These are phyloP conservation scores for Brachionus calyciflorus DNA, from an alignment of 1,140 invertebrate species.

Conservation along the genomic window DNA sequence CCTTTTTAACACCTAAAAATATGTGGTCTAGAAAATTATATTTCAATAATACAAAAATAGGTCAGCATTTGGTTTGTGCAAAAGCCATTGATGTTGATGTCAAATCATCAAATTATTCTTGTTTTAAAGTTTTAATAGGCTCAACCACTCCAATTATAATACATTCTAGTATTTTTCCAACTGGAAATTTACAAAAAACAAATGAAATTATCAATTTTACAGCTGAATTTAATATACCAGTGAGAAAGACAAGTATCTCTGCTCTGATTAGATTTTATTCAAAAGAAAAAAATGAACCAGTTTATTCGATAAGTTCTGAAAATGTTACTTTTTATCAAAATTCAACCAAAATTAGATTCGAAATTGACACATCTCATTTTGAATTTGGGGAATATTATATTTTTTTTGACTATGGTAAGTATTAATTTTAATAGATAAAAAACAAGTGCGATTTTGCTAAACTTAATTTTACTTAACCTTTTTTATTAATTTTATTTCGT, in stretches of 20 bases:
- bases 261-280: neutral
- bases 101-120: neutral
- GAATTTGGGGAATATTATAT: constrained; percentile 7
- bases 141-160: neutral
- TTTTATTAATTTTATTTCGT: too few relatives aligned
- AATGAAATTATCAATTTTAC: constrained; percentile 5
- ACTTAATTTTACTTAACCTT: too few relatives aligned
- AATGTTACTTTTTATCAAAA: constrained; percentile 7
- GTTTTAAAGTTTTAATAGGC: neutral
- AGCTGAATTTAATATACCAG: neutral
- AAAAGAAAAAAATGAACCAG: neutral
- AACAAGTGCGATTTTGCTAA: neutral
- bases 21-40: neutral
- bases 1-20: neutral
- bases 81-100: neutral
- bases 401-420: constrained; percentile 35
- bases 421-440: neutral
- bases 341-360: neutral
- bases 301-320: constrained; percentile 10
- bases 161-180: neutral
- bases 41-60: neutral
- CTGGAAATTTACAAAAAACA: neutral
- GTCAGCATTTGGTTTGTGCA: constrained; percentile 17
- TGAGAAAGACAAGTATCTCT: neutral
- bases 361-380: neutral